Evolutionary conservation across 2,797 vertebrate genomes (phyloP), one percentile per base, ranked within the genome.

Genomic region (Mus caroli): DNA sequence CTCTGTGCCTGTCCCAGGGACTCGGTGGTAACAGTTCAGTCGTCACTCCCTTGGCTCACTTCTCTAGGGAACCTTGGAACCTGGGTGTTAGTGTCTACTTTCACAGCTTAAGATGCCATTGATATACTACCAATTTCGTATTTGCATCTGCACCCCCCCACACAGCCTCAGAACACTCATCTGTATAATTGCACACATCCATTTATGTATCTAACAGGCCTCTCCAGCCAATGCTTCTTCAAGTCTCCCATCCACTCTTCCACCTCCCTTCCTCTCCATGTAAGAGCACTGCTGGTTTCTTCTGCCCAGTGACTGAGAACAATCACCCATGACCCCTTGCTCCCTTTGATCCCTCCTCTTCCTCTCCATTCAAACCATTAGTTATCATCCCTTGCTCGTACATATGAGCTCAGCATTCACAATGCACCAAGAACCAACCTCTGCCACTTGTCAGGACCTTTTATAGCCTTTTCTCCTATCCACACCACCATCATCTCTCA

Each of bases 211-310:
- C 34, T 88, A 93, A 77, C 14, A 71, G 26, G 19, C 54, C n/a
- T 60, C 92, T 93, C 75, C 34, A 94, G 85, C 10, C 64, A 43
- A 85, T 37, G 60, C 46, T 87, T 77, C 90, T 88, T 31, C n/a
- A 77, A 24, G 69, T 85, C 15, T 54, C 40, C 87, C 13, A 10
- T 28, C 46, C 17, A 52, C 11, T 56, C 67, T 56, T 7, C 50
- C 50, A 28, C n/a, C 24, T 37, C 67, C 31, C 54, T 22, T 54
- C 34, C n/a, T 77, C n/a, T 43, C 1, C 19, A 79, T 12, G 17
- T 79, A 84, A 73, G 71, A 64, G 52, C 31, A 54, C 46, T 28
- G 77, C 26, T 19, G 73, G 24, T 40, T 0, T 71, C 64, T 88
- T 83, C 54, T 11, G 86, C 11, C 62, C 26, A 75, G 69, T 54